Conservation (phyloP, 2,113 vertebrate species). For the Chrysemys picta region DNA sequence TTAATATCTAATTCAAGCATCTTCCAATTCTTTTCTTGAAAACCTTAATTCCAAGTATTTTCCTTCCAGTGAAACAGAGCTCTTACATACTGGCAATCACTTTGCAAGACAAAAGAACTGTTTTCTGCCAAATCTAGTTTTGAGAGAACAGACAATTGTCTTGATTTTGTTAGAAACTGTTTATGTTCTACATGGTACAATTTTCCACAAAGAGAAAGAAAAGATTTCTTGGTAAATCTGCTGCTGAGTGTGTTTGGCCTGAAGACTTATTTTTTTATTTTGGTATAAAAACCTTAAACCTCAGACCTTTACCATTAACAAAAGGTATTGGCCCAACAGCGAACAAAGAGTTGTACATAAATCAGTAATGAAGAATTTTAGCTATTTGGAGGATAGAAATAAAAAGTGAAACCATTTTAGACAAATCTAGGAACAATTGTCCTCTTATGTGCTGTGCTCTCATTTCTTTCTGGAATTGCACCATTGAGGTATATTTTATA, state of each 20-base stretch:
- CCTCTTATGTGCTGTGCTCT: background rate
- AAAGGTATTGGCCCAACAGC: background rate
- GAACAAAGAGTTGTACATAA: background rate
- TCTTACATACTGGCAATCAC: constrained; percentile 21
- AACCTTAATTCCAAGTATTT: constrained; percentile 54
- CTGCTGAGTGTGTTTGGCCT: background rate
- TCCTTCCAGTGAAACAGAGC: constrained; percentile 9
- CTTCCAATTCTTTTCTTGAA: constrained; percentile 40
- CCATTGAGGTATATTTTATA: constrained; percentile 18
- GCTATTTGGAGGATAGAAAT: constrained; percentile 9
- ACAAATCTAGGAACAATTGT: background rate
- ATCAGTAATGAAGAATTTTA: background rate
- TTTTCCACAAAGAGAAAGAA: constrained; percentile 13
- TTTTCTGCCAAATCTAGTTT: constrained; percentile 37
- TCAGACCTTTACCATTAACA: background rate
- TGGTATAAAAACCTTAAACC: background rate
- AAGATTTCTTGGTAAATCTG: background rate
- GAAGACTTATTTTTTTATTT: background rate
- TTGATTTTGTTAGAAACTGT: constrained; percentile 47
- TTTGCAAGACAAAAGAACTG: constrained; percentile 47
- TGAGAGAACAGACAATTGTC: constrained; percentile 53
- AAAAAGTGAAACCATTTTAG: background rate
- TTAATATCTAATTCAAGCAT: constrained; percentile 56
- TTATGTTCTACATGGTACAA: constrained; percentile 14
- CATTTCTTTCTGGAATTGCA: background rate